phyloP scores from a whole-genome alignment of 2,888 invertebrate genomes.

The Petrolisthes cinctipes region DNA sequence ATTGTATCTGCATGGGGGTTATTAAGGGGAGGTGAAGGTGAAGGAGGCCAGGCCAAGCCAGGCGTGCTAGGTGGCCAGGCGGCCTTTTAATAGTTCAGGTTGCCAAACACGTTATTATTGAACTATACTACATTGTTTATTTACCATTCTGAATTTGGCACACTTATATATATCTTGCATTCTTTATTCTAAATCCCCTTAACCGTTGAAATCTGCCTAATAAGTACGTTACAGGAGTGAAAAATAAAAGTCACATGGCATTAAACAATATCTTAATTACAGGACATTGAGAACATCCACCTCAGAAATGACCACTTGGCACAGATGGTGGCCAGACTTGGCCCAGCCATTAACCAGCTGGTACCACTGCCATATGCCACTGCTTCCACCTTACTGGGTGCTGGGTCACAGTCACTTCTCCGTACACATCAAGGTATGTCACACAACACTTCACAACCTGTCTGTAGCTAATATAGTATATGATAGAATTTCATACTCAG shows the following conservation, averaged over 20 bases:
- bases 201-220: no score
- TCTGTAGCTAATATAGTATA: no score
- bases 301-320: slow-evolving; percentile 76
- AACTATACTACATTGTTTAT: no score
- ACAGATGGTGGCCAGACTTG: slow-evolving; percentile 82
- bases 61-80: slow-evolving; percentile 14
- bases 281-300: slow-evolving; percentile 51
- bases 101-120: no score
- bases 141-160: no score
- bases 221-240: no score
- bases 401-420: slow-evolving; percentile 79
- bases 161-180: no score
- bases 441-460: no score
- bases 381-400: slow-evolving; percentile 76
- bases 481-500: no score
- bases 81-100: background rate
- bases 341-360: slow-evolving; percentile 79
- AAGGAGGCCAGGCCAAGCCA: no score
- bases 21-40: background rate
- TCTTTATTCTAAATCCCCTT: no score
- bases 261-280: background rate
- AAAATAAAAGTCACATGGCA: no score
- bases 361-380: slow-evolving; percentile 77
- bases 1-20: background rate
- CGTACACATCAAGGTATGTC: slow-evolving; percentile 67